Conservation (phyloP, 1,140 invertebrate species). For the Megalonaias nervosa region DNA sequence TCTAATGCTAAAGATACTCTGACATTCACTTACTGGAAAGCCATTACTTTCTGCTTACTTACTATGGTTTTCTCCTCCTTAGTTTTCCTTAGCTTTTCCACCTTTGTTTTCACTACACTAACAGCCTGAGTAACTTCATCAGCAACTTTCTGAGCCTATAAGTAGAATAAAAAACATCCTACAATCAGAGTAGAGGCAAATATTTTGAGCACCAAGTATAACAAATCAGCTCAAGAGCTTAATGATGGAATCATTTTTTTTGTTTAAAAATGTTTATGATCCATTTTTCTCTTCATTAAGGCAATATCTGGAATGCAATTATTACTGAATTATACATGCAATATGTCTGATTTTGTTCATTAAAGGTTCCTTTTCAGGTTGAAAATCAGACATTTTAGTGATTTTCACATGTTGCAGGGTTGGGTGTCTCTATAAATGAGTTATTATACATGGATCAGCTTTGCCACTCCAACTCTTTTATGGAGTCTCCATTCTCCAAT, state of each 20-base stretch:
- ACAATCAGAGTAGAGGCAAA: not conserved
- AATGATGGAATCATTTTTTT: not conserved
- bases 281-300: too few species aligned
- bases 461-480: not conserved
- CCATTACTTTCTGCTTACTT: slow-evolving; percentile 6
- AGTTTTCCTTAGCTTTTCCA: slow-evolving; percentile 57
- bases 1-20: slow-evolving; percentile 3
- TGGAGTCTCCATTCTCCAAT: not conserved
- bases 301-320: too few species aligned
- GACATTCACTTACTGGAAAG: not conserved
- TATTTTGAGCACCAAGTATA: not conserved
- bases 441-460: not conserved
- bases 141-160: slow-evolving; percentile 58
- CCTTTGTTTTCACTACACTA: slow-evolving; percentile 58
- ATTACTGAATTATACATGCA: too few species aligned
- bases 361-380: too few species aligned
- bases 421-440: not conserved
- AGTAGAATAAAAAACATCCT: slow-evolving; percentile 10
- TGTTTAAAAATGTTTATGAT: not conserved
- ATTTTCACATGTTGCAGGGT: too few species aligned
- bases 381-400: too few species aligned
- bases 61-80: slow-evolving; percentile 56
- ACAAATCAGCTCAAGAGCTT: not conserved
- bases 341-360: too few species aligned
- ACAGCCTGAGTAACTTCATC: slow-evolving; percentile 60